These are phyloP conservation scores for Amphibalanus amphitrite DNA, from an alignment of 1,140 invertebrate species.

Conservation along the genomic window DNA sequence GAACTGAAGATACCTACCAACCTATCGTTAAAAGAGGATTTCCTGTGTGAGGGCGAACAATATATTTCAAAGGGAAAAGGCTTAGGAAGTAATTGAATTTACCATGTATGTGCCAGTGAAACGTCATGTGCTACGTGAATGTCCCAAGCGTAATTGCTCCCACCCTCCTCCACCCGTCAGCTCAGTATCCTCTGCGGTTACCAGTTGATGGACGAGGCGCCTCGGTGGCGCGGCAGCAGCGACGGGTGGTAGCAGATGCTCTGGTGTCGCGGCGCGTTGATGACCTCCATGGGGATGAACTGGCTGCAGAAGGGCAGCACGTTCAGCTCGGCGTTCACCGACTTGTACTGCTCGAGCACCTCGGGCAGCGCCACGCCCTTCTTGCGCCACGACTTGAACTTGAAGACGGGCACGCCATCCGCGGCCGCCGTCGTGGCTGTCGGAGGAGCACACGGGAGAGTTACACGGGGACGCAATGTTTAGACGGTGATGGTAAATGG, in stretches of 20 bases:
- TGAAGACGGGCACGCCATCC: slow-evolving; percentile 72
- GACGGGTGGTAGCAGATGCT: slow-evolving; percentile 95
- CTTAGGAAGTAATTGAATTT: no score
- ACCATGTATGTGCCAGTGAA: no score
- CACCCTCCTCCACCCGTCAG: no score
- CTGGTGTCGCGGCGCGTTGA: slow-evolving; percentile 58
- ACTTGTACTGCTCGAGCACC: slow-evolving; percentile 65
- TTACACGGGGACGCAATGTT: slow-evolving; percentile 78
- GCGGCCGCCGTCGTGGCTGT: slow-evolving; percentile 59
- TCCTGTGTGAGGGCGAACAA: no score
- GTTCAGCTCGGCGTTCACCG: slow-evolving; percentile 76
- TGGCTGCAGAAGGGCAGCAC: slow-evolving; percentile 91
- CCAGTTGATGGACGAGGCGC: slow-evolving; percentile 91
- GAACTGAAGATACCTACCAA: no score
- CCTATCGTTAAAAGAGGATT: no score
- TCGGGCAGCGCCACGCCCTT: slow-evolving; percentile 65
- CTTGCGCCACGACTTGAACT: slow-evolving; percentile 73
- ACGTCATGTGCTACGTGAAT: no score
- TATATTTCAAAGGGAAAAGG: no score
- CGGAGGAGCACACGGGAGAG: slow-evolving; percentile 72
- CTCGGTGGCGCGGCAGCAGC: slow-evolving; percentile 72
- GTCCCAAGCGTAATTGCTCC: no score
- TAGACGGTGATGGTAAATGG: no score
- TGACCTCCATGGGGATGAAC: slow-evolving; percentile 88
- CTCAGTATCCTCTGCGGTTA: no score